Evolutionary conservation across 2,113 vertebrate genomes (phyloP), one percentile per base, ranked within the genome.

Genomic region (Perca schrenkii): DNA sequence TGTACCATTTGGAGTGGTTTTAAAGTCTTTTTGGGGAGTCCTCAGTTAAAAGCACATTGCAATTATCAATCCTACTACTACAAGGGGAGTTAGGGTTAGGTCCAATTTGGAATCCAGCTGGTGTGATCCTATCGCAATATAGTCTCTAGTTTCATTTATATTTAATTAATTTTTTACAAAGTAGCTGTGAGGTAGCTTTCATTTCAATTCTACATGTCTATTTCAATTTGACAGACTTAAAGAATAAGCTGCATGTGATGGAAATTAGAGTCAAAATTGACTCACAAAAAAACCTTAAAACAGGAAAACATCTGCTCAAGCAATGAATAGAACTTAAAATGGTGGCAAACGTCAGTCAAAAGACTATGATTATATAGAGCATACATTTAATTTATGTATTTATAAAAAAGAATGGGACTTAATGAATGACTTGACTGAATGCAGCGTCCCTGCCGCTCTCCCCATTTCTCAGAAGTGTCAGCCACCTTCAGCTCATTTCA

Each of bases 401-500:
- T 50, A 16, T 52, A 6, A 34, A 71, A 74, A 61, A 58, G 15
- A 85, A 89, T 70, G 71, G 1, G 25, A 75, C 65, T 82, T 80
- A 76, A 82, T 79, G 82, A 83, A 17, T 58, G 76, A 65, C 12
- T 66, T n/a, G 43, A 63, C 50, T 74, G 76, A 74, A 66, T 40
- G 62, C 71, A 57, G 56, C 57, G 28, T 73, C 49, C 22, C 34
- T 31, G 34, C 21, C 31, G 31, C 64, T 58, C 12, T 73, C 67
- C 74, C 79, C 46, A 11, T 85, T 64, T 50, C 60, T 83, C 71
- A 54, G 90, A 80, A 79, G 85, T 91, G 58, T 82, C 83, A 57
- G 73, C 75, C 63, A 73, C 58, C 49, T 75, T 43, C 60, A 61
- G 79, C 66, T 84, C 46, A 11, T 43, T 74, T 73, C 54, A 16